Evolutionary conservation across 1,140 invertebrate genomes (phyloP), one percentile per base, ranked within the genome.

Genomic region (Apis dorsata): DNA sequence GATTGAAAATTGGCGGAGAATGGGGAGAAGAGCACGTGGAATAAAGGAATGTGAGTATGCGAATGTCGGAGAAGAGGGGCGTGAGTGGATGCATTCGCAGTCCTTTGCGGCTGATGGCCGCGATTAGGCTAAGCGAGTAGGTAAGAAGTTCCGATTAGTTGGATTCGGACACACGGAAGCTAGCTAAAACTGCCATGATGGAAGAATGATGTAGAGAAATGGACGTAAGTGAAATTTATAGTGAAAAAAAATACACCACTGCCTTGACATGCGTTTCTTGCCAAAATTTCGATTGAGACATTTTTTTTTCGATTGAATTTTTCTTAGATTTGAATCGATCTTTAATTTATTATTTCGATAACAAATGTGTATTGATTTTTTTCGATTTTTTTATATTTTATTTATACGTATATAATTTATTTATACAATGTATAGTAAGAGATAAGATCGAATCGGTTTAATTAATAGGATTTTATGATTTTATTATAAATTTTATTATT

Each of bases 141-240:
- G 78, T 93, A 93, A 92, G 90, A 88, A 85, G 90, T 79, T 92
- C 90, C 89, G 89, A 88, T 82, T 73, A 60, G 55, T 66, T 72
- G 81, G 84, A 89, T 85, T 89, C 84, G 90, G 90, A 91, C 89
- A 92, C 91, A 92, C 89, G 88, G 89, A 92, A 92, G 92, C 93
- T 93, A 93, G 92, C 90, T 92, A 91, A 92, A 93, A 93, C 93
- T 93, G 92, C 92, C 92, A 93, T 91, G 89, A 53, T 15, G 70
- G 71, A 82, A 76, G 34, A 44, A 72, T 55, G 87, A 74, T 19
- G 60, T 66, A 71, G 70, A 86, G 83, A 85, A 86, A 87, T 87
- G 86, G 85, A 83, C 76, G 81, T 81, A 86, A 84, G 77, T 85
- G 82, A 85, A 82, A 82, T 75, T 85, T 66, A 85, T 7, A 44